Evolutionary conservation across 2,888 invertebrate genomes (phyloP).

Genomic region (Caenorhabditis sinica): DNA sequence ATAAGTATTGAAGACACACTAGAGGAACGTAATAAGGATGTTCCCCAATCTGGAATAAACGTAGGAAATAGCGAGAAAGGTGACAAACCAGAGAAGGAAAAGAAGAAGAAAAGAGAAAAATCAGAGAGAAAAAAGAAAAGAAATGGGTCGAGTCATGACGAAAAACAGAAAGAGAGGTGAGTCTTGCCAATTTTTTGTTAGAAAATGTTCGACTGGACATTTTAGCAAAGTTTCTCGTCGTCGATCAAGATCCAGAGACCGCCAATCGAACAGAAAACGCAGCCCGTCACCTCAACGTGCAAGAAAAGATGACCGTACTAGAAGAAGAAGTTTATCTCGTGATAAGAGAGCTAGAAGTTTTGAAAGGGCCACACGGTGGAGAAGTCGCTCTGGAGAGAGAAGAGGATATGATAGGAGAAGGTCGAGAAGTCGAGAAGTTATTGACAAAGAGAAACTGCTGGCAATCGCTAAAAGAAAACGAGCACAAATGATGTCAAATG

Average conservation of each 20-base stretch:
- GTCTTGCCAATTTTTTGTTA: neutral
- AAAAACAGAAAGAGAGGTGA: constrained; percentile 1
- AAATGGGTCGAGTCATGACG: constrained; percentile 4
- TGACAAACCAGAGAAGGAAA: constrained; percentile 11
- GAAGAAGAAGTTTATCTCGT: constrained; percentile 29
- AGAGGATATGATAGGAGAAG: constrained; percentile 28
- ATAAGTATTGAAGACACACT: neutral
- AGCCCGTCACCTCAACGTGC: neutral
- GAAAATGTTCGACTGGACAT: neutral
- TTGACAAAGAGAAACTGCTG: constrained; percentile 78
- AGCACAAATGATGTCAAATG: constrained; percentile 66
- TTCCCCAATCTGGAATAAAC: neutral
- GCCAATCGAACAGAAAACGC: neutral
- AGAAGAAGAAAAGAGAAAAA: constrained; percentile 24
- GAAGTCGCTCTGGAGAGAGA: constrained; percentile 31
- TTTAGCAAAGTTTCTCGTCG: constrained; percentile 6
- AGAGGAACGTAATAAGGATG: neutral
- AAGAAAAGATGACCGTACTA: neutral
- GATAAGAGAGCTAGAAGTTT: constrained; percentile 25
- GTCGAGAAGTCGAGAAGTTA: constrained; percentile 59
- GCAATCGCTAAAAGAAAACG: constrained; percentile 77
- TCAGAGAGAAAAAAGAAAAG: constrained; percentile 11
- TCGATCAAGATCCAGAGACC: constrained; percentile 25
- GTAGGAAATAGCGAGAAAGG: neutral
- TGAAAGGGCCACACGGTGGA: neutral